Evolutionary conservation across 2,113 vertebrate species (phyloP).

Genomic region (Hiodon alosoides): DNA sequence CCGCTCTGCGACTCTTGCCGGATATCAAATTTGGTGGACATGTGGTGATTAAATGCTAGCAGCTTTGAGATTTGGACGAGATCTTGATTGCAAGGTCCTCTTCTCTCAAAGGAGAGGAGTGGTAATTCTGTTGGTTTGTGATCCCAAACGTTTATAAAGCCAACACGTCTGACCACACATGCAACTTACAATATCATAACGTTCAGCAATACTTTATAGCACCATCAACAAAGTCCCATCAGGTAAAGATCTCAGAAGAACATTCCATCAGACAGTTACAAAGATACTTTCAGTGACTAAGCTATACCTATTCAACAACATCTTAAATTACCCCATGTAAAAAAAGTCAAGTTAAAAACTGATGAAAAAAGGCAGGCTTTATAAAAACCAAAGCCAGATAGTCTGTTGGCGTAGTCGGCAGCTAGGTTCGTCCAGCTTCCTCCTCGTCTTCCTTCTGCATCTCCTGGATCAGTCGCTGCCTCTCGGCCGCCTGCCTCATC

Average conservation of each 20-base stretch:
- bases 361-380: constrained; percentile 30
- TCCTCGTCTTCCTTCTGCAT: constrained; percentile 80
- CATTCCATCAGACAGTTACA: not conserved
- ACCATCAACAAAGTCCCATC: not conserved
- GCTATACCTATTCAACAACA: constrained; percentile 5
- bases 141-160: not conserved
- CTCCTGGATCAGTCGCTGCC: constrained; percentile 82
- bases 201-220: not conserved
- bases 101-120: not conserved
- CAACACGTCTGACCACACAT: not conserved
- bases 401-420: constrained; percentile 20
- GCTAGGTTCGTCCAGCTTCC: constrained; percentile 41
- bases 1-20: too few species aligned
- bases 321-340: constrained; percentile 1
- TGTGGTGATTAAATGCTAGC: constrained; percentile 36
- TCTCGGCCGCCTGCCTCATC: constrained; percentile 88
- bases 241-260: not conserved
- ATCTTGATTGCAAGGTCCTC: not conserved
- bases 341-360: not conserved
- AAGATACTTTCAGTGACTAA: not conserved
- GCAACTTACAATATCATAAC: not conserved
- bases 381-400: constrained; percentile 46
- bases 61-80: constrained; percentile 15
- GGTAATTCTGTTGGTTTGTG: not conserved
- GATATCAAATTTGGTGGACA: constrained; percentile 28